Evolutionary conservation across 2,797 vertebrate species (phyloP).

Genomic region (Aulostomus chinensis): DNA sequence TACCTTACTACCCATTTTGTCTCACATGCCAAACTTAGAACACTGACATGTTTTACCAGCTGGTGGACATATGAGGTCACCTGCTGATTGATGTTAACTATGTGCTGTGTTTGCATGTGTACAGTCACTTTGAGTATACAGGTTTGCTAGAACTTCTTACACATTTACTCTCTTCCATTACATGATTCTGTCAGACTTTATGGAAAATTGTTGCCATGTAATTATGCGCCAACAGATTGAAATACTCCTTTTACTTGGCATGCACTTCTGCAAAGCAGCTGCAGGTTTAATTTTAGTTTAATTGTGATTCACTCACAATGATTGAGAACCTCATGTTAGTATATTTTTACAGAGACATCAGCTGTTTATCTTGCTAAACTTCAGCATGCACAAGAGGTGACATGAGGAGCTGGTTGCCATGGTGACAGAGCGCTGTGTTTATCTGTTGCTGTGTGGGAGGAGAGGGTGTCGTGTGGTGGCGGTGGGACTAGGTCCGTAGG

Average conservation of each 20-base stretch:
- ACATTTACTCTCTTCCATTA: neutral
- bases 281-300: slow-evolving; percentile 26
- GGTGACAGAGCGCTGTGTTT: slow-evolving; percentile 64
- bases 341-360: slow-evolving; percentile 45
- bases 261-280: slow-evolving; percentile 23
- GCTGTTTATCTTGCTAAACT: slow-evolving; percentile 51
- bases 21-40: neutral
- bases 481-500: slow-evolving; percentile 19
- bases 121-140: neutral
- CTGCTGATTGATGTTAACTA: neutral
- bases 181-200: neutral
- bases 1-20: neutral
- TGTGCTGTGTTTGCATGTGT: neutral
- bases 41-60: neutral
- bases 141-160: neutral
- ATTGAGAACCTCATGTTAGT: neutral
- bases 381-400: slow-evolving; percentile 32
- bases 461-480: slow-evolving; percentile 24
- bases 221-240: neutral
- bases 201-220: neutral
- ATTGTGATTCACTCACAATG: slow-evolving; percentile 11
- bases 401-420: slow-evolving; percentile 63
- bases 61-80: slow-evolving; percentile 5
- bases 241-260: neutral
- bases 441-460: slow-evolving; percentile 60